Base-by-base conservation (phyloP, 2,113 vertebrate genomes). In the Empidonax traillii region DNA sequence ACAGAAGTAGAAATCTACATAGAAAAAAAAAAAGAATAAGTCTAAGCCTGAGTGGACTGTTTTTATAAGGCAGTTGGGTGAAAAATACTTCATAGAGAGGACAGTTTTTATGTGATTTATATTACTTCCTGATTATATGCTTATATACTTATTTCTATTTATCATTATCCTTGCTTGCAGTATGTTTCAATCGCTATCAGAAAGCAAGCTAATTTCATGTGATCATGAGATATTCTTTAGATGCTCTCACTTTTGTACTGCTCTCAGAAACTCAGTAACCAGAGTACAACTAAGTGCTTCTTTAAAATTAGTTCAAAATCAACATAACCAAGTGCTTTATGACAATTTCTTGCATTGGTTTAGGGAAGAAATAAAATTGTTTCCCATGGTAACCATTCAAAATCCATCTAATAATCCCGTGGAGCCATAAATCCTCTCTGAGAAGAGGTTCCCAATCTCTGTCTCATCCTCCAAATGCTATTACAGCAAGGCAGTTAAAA, bases 241-340 rank as follows among this genome's bases (percentile, higher is more conserved):
- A 53, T 78, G 25, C 9, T 84, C n/a, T 71, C 27, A 51, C 17
- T 76, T 66, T 27, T 65, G 5, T 66, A 46, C 35, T 58, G 35
- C n/a, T 43, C 14, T 72, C 73, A 83, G 75, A 76, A 77, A 69
- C 44, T 83, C 44, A 63, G 61, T 25, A 85, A 20, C 24, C 22
- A 14, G 23, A 82, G 28, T 76, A 71, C 20, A 94, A 66, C 8
- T 61, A 81, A 78, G 12, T 33, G 9, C 12, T 91, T 53, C 39
- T 81, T 68, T 62, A 86, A 95, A 91, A 92, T 80, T n/a, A 62
- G 27, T 67, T 94, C 33, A 76, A 81, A 93, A 71, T 62, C 52
- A 77, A n/a, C 39, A 27, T 62, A 82, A 58, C 12, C 39, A 59
- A 67, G 17, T 6, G 24, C 28, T 92, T 56, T 69, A 21, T 44